These are phyloP conservation scores for Fragum whitleyi DNA, from an alignment of 2,888 invertebrate genomes.

Conservation along the genomic window DNA sequence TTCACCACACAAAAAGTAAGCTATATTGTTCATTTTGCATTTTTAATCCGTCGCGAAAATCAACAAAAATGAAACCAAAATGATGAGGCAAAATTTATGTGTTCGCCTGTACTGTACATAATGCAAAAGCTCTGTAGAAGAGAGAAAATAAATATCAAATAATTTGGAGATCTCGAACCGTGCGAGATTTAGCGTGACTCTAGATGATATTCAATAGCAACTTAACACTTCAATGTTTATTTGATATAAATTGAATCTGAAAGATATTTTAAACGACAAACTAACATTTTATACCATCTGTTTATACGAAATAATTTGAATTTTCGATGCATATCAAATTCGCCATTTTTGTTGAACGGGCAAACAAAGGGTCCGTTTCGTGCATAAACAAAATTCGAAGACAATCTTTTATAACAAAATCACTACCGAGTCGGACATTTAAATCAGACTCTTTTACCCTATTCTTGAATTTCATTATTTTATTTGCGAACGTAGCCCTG, in stretches of 20 bases:
- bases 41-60: too few relatives aligned
- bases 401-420: constrained; percentile 51
- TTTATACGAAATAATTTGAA: constrained; percentile 58
- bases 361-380: constrained; percentile 57
- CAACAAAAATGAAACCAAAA: too few relatives aligned
- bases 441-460: constrained; percentile 39
- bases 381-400: constrained; percentile 67
- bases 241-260: constrained; percentile 61
- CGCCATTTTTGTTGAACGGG: constrained; percentile 44
- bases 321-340: constrained; percentile 67
- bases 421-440: constrained; percentile 55
- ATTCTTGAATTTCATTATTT: not conserved
- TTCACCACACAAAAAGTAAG: too few relatives aligned
- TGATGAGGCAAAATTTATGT: too few relatives aligned
- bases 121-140: too few relatives aligned
- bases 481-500: too few relatives aligned
- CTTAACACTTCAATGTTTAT: constrained; percentile 57
- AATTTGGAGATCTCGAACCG: not conserved
- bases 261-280: constrained; percentile 56
- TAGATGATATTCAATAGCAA: constrained; percentile 37
- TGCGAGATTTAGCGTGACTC: constrained; percentile 10
- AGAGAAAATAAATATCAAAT: too few relatives aligned
- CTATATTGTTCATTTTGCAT: too few relatives aligned
- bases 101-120: too few relatives aligned
- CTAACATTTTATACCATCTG: constrained; percentile 61